phyloP scores from a whole-genome alignment of 2,888 invertebrate genomes.

The Drosophila meridionalis region DNA sequence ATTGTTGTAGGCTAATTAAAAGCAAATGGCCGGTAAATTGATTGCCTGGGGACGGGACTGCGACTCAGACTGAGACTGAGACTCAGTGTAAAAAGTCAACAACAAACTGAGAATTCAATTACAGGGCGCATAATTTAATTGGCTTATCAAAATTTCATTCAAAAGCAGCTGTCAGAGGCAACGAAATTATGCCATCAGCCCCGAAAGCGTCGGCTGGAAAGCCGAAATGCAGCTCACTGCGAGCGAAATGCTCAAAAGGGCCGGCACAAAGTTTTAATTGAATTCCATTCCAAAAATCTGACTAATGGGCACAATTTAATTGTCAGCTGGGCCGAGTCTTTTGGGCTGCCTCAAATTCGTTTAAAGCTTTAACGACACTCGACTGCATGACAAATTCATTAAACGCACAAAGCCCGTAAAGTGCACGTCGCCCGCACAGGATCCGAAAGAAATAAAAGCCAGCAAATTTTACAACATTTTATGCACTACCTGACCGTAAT shows the following conservation, averaged over 20 bases:
- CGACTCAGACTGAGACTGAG: too few relatives aligned
- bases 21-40: constrained; percentile 63
- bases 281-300: constrained; percentile 71
- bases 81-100: constrained; percentile 28
- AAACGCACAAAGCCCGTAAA: constrained; percentile 61
- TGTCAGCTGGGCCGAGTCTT: constrained; percentile 49
- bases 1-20: constrained; percentile 72
- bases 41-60: constrained; percentile 6
- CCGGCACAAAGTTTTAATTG: constrained; percentile 72
- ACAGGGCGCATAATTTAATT: constrained; percentile 73
- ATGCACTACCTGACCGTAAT: constrained; percentile 71
- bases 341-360: constrained; percentile 25
- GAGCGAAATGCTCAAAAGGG: constrained; percentile 4
- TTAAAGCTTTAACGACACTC: constrained; percentile 58
- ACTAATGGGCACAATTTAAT: constrained; percentile 69
- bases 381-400: constrained; percentile 70
- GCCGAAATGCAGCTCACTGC: constrained; percentile 30
- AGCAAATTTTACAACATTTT: constrained; percentile 60
- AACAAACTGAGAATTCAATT: constrained; percentile 70
- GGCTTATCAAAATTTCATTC: constrained; percentile 73
- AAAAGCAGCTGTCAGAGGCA: constrained; percentile 58
- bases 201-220: constrained; percentile 9
- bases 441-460: not conserved
- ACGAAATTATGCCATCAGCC: constrained; percentile 38
- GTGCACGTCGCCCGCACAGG: constrained; percentile 41